Conservation (phyloP, 2,888 invertebrate species). For the Teleiodes luculella region DNA sequence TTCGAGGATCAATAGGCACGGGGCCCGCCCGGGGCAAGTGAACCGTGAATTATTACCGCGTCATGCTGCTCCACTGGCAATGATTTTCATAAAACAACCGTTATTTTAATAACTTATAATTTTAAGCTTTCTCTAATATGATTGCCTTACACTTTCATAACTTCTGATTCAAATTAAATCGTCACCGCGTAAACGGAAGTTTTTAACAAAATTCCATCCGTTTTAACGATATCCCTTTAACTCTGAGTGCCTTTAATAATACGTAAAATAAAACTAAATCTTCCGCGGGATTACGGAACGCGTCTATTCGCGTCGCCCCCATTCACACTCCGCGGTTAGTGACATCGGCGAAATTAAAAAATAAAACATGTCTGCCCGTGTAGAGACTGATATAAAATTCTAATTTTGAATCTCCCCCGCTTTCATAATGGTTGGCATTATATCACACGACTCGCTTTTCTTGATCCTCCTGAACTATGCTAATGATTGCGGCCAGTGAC, state of each 20-base stretch:
- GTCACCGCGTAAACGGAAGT: too few species aligned
- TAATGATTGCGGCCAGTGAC: slow-evolving; percentile 8
- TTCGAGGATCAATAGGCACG: slow-evolving; percentile 44
- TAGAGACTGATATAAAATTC: slow-evolving; percentile 68
- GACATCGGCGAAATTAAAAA: slow-evolving; percentile 64
- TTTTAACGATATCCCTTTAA: not conserved
- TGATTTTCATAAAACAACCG: not conserved
- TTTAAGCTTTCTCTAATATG: too few species aligned
- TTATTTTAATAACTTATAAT: not conserved
- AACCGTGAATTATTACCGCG: slow-evolving; percentile 51
- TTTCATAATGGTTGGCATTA: slow-evolving; percentile 43
- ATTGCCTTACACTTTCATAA: too few species aligned
- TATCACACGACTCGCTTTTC: slow-evolving; percentile 40
- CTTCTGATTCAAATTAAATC: too few species aligned
- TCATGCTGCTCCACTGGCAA: slow-evolving; percentile 32
- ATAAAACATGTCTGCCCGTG: slow-evolving; percentile 33
- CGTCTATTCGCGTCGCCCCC: slow-evolving; percentile 56
- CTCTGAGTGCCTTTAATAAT: slow-evolving; percentile 1
- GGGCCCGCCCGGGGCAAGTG: slow-evolving; percentile 38
- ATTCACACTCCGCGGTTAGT: slow-evolving; percentile 61
- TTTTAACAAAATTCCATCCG: not conserved
- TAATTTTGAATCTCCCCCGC: slow-evolving; percentile 65
- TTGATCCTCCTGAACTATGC: slow-evolving; percentile 13
- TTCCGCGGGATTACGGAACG: slow-evolving; percentile 13
- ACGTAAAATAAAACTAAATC: slow-evolving; percentile 10